A percentile compares a stretch with the other conserved stretches of the same genome.
These are phyloP conservation scores for Elanoides forficatus DNA, from an alignment of 2,113 vertebrate genomes.

Conservation along the genomic window DNA sequence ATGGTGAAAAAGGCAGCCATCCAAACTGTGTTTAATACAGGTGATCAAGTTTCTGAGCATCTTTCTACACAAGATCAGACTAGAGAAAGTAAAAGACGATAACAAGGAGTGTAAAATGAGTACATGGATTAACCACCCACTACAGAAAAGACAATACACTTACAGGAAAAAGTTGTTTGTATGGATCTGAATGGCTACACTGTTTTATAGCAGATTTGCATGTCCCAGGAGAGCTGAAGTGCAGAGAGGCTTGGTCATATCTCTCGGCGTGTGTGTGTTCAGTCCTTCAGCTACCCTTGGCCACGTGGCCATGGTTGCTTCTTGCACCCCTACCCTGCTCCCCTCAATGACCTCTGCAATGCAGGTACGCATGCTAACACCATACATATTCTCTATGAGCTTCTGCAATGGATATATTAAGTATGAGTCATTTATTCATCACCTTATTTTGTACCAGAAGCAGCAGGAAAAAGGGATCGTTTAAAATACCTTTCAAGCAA, in stretches of 20 bases:
- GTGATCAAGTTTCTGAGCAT: neutral
- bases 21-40: neutral
- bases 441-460: neutral
- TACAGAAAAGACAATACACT: neutral
- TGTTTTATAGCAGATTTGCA: neutral
- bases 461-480: neutral
- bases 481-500: neutral
- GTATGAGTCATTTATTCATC: neutral
- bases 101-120: neutral
- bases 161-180: neutral
- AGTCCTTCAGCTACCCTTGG: neutral
- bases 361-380: neutral
- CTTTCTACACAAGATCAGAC: neutral
- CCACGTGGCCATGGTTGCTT: neutral
- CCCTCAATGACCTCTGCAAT: neutral
- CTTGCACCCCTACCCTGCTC: neutral
- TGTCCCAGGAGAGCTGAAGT: neutral
- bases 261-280: neutral
- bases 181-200: neutral
- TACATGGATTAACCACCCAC: neutral
- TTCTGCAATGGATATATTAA: neutral
- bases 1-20: neutral
- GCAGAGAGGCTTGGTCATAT: neutral
- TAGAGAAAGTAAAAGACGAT: neutral
- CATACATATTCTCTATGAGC: neutral